Percentiles rank a stretch among this genome's conserved stretches.
These are phyloP conservation scores for Tangara arthus DNA, from an alignment of 2,797 vertebrate genomes.

Conservation along the genomic window DNA sequence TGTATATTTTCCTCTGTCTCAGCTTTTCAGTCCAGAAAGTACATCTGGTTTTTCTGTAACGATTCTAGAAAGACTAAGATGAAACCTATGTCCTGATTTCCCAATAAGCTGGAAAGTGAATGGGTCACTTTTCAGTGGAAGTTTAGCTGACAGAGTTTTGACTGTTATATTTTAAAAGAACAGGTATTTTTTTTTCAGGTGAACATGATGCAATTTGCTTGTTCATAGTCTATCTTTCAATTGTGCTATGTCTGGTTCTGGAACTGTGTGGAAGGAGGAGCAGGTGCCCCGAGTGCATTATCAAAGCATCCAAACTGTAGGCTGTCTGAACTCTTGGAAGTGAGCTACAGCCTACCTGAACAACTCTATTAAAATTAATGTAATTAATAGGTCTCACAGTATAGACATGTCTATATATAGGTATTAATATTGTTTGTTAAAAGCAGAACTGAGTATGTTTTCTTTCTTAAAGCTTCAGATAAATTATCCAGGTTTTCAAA, in stretches of 20 bases:
- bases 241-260: neutral
- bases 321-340: neutral
- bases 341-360: neutral
- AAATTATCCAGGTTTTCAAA: neutral
- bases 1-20: neutral
- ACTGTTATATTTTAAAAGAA: neutral
- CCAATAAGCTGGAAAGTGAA: neutral
- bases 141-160: neutral
- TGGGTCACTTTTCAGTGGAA: neutral
- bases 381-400: neutral
- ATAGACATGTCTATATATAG: neutral
- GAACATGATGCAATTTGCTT: neutral
- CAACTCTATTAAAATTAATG: neutral
- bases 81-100: neutral
- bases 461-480: neutral
- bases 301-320: neutral
- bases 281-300: neutral
- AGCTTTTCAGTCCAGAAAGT: neutral
- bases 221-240: neutral
- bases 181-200: neutral
- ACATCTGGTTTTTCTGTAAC: neutral
- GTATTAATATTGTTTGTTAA: neutral
- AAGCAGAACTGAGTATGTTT: neutral
- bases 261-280: neutral
- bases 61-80: neutral